These are phyloP conservation scores for Rhinogobius similis DNA, from an alignment of 2,113 vertebrate genomes.

Conservation along the genomic window DNA sequence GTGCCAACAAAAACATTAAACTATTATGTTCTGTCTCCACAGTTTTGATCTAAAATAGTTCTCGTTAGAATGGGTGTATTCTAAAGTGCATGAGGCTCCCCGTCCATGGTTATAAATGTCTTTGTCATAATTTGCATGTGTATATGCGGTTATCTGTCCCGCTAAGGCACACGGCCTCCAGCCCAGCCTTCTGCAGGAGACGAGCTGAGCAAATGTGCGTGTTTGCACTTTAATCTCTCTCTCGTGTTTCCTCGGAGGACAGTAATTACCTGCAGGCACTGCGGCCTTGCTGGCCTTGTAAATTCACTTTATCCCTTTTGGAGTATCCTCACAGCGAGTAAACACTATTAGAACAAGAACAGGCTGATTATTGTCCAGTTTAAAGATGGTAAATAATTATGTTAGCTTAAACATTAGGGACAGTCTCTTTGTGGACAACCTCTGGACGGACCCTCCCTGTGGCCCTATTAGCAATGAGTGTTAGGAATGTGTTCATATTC, in stretches of 20 bases:
- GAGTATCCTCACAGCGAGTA: slow-evolving; percentile 23
- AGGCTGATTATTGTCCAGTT: not conserved
- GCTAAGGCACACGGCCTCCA: slow-evolving; percentile 26
- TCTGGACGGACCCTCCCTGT: slow-evolving; percentile 1
- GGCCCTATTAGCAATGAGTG: not conserved
- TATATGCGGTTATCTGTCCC: slow-evolving; percentile 8
- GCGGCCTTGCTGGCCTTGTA: slow-evolving; percentile 29
- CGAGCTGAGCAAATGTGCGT: slow-evolving; percentile 31
- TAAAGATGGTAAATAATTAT: slow-evolving; percentile 5
- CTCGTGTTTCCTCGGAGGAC: slow-evolving; percentile 28
- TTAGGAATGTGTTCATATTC: not conserved
- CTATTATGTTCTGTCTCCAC: not conserved
- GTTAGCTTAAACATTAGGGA: slow-evolving; percentile 8
- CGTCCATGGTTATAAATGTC: not conserved
- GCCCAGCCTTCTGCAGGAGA: slow-evolving; percentile 29
- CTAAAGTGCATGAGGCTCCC: not conserved
- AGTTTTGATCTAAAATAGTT: not conserved
- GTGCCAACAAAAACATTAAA: not conserved
- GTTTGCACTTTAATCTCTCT: slow-evolving; percentile 34
- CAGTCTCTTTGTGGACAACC: slow-evolving; percentile 13
- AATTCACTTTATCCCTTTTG: slow-evolving; percentile 31
- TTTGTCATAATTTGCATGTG: slow-evolving; percentile 11
- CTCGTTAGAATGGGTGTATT: not conserved
- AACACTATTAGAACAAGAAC: slow-evolving; percentile 9
- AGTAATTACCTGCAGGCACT: slow-evolving; percentile 50